These are phyloP conservation scores for Gari tellinella DNA, from an alignment of 2,888 invertebrate species.

Conservation along the genomic window DNA sequence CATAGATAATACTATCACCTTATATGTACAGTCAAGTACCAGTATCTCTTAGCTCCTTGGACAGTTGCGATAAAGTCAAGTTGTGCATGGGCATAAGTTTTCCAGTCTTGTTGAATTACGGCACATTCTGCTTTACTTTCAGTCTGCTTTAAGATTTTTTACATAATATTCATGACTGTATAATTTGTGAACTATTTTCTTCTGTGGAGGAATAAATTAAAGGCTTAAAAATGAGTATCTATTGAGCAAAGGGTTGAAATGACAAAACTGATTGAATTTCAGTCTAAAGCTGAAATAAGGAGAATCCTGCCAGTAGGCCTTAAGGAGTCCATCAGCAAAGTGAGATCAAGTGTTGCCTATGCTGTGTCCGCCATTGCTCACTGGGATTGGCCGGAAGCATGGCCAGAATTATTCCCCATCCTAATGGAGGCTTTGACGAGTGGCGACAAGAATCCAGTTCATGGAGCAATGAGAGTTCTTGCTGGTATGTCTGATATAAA, in stretches of 20 bases:
- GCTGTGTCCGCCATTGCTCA: constrained; percentile 90
- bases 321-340: constrained; percentile 89
- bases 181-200: too few species aligned
- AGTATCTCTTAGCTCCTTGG: too few species aligned
- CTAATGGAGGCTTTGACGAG: constrained; percentile 88
- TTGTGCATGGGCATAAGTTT: too few species aligned
- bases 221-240: too few species aligned
- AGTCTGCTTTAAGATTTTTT: too few species aligned
- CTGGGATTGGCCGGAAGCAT: constrained; percentile 90
- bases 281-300: constrained; percentile 88
- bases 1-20: too few species aligned
- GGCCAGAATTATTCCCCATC: constrained; percentile 89
- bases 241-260: too few species aligned
- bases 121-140: too few species aligned
- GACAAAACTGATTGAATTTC: constrained; percentile 30
- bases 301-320: constrained; percentile 88
- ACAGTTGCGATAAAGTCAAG: constrained; percentile 9
- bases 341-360: constrained; percentile 89
- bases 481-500: constrained; percentile 84
- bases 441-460: constrained; percentile 86
- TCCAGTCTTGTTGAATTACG: too few species aligned
- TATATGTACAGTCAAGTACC: too few species aligned
- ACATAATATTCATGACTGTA: too few species aligned
- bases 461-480: constrained; percentile 90
- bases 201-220: too few species aligned